Evolutionary conservation across 2,888 invertebrate species (phyloP), one percentile per base, ranked within the genome.

Genomic region (Spialia ferax): DNA sequence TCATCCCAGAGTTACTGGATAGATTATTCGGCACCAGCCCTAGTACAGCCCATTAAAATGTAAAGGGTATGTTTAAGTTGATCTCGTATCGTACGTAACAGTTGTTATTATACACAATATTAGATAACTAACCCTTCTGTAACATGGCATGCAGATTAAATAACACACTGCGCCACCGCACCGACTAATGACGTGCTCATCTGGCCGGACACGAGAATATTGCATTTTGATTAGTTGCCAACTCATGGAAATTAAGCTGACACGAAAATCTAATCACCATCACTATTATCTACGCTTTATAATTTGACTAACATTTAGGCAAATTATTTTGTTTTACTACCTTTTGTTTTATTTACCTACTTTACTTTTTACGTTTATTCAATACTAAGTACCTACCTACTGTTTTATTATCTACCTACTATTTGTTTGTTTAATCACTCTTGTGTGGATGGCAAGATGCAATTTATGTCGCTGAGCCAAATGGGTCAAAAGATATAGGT

Each of bases 201-300:
- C 42, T 22, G 38, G 18, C 26, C 23, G 63, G 54, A 63, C 63
- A 55, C 13, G 54, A 42, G 38, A 42, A 54, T 63, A 63, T 63
- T 29, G 63, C 63, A 55, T 63, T 63, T 54, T 63, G 63, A 63
- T 63, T 55, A 63, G 42, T 52, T 63, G 54, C 15, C 52, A 61
- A 15, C 61, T 52, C 20, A n/a, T 29, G 35, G 22, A 13, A 61
- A 52, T 35, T 50, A 61, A n/a, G 29, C 23, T 59, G 42, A 50
- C 35, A 52, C 8, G 22, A 35, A 61, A 61, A 61, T 61, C 61
- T 20, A 50, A 22, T 32, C 5, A 8, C n/a, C 15, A 54, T 54
- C 15, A 20, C 15, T 45, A 45, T 5, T 6, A 5, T 3, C 1
- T 7, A 45, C 8, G 26, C 26, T 3, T 6, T 45, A 18, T 13